Base-by-base conservation (phyloP, 2,113 vertebrate species). In the Prunella fulvescens region DNA sequence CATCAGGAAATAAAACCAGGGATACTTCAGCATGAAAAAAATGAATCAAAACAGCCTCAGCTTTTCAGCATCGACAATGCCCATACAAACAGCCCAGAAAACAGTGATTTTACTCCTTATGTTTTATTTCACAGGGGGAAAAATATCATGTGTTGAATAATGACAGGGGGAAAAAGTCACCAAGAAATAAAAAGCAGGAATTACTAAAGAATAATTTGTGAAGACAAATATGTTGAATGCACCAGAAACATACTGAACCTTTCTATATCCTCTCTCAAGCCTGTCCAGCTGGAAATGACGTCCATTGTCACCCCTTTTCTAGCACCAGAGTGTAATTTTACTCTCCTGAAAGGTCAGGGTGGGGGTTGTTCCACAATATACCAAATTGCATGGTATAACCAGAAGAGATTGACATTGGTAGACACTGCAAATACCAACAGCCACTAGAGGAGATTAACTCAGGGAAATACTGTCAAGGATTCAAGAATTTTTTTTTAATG, bases 391-490 rank as follows among this genome's bases (percentile, higher is more conserved):
- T 8, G 3, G 15, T 26, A n/a, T 54, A 86, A 73, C 39, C 24
- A 70, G 56, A 51, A 65, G 40, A 69, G 65, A 42, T 53, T 65
- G 70, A 47, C 50, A 7, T 7, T 48, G 11, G 56, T 50, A 70
- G 53, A 47, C 33, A 11, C 11, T 53, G 28, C 31, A 92, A 89
- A 81, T 86, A 58, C 64, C 74, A 67, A 18, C 33, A 88, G 48
- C 51, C 23, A 73, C 44, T 39, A 73, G 22, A 85, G 58, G 47
- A 86, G 82, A 83, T 92, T 81, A 90, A 86, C 42, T 88, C 42
- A 56, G 60, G 65, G 35, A 82, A 95, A 93, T 86, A 83, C 37
- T 67, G 64, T 83, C 60, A 90, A 83, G 67, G 45, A 90, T n/a
- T 80, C 15, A 29, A 76, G 19, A 66, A 10, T 56, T 23, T 19